Percentiles rank a stretch among this genome's conserved stretches.
phyloP scores from a whole-genome alignment of 2,797 vertebrate species.

The Gila robusta region DNA sequence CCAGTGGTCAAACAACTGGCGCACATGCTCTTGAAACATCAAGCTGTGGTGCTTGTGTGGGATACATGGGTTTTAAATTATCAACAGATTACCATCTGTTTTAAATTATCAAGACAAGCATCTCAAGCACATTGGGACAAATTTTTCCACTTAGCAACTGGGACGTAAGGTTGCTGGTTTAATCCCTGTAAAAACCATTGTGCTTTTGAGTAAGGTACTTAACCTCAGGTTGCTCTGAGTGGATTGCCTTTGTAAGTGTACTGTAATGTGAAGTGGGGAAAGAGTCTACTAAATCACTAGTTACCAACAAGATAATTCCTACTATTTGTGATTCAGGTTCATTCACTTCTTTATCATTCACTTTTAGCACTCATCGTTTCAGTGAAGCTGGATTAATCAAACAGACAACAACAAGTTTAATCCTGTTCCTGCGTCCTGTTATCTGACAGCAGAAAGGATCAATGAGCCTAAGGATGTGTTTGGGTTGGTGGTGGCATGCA shows the following conservation, averaged over 20 bases:
- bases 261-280: not conserved
- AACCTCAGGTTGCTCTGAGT: not conserved
- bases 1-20: not conserved
- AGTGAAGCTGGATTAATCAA: not conserved
- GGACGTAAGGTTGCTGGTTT: not conserved
- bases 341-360: not conserved
- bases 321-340: not conserved
- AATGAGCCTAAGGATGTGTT: conserved; percentile 3
- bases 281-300: not conserved
- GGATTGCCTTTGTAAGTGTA: not conserved
- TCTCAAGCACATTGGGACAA: not conserved
- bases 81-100: not conserved
- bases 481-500: not conserved
- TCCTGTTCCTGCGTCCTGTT: not conserved
- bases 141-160: not conserved
- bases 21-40: not conserved
- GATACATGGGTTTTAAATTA: not conserved
- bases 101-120: not conserved
- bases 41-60: not conserved
- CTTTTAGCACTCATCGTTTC: not conserved
- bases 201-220: not conserved
- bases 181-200: not conserved
- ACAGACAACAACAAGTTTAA: not conserved
- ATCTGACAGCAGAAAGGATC: conserved; percentile 7
- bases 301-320: not conserved